Base-by-base conservation (phyloP, 1,140 invertebrate genomes). In the Monochamus saltuarius region DNA sequence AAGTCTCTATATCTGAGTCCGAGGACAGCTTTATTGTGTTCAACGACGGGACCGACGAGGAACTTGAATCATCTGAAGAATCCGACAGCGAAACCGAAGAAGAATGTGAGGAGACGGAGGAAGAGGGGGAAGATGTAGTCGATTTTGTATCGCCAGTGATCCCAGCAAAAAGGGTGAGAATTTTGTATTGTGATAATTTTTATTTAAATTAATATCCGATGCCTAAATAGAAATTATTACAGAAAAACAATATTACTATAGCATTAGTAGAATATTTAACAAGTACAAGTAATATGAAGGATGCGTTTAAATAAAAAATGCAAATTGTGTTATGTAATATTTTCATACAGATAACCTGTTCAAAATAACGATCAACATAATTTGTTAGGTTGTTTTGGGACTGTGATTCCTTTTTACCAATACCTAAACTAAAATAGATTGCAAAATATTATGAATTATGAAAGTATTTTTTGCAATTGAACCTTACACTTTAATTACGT, bases 11-110 rank as follows among this genome's bases (percentile, higher is more conserved):
- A 37, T 52, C 58, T 17, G 69, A 69, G 38, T 67, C 65, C 37
- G 71, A 73, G 45, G 71, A 73, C 40, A 70, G 68, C 54, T 72
- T 70, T 58, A 69, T 72, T 4, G 43, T 70, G 17, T 72, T 72
- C 58, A 65, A 65, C 2, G 36, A 45, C 35, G 40, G 45, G 10
- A 50, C 13, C 35, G 59, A 63, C 58, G 47, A 47, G 34, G 55
- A 56, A 47, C 11, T 36, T 13, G 29, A 35, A 39, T 52, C 29
- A n/a, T 46, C 46, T 36, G 42, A 42, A n/a, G 60, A 61, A 2
- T 49, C 55, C 1, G 53, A 59, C 9, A 51, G 61, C 17, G 50
- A 52, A 19, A 47, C 13, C 4, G 42, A 46, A 36, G 36, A 42
- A 43, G 35, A 46, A 29, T 52, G 50, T 16, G 57, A 53, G 43